Evolutionary conservation across 2,113 vertebrate genomes (phyloP), one percentile per base, ranked within the genome.

Genomic region (Microtus montanus): DNA sequence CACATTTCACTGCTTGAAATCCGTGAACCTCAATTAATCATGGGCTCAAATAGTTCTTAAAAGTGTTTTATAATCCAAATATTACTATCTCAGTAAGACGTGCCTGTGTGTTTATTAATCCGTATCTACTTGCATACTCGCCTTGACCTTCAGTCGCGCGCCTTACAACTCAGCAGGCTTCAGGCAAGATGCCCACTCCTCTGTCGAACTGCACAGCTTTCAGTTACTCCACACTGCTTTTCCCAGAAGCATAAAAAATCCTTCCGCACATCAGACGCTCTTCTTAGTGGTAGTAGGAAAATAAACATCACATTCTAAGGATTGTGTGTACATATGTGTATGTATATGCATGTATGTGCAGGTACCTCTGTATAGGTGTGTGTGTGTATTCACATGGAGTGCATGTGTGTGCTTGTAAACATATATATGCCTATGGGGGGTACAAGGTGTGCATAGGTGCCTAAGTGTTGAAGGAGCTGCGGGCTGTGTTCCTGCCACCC

Each of bases 61-160:
- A 97, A 96, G 93, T 96, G 94, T 95, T 98, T 96, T 97, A 97
- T 97, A 97, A 97, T 97, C 90, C 96, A 97, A 97, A 96, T 96
- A 95, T 97, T 95, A 96, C 97, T 95, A 83, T 97, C 97, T 96
- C 96, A 90, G 91, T 94, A 96, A 97, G 96, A 95, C 94, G 92
- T 82, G 96, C 90, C 73, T 78, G 94, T 79, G 91, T 97, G 97
- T 96, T 96, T 97, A 96, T 96, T 96, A 97, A 96, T 96, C 96
- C 91, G 58, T 89, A 96, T 95, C 96, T 97, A 74, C 90, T 96
- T 78, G 66, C 77, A 74, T n/a, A 58, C 77, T 73, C 87, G 75
- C 91, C 95, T 89, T 79, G 96, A 95, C 97, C 97, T 97, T 96
- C 94, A 90, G 84, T 82, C 61, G 70, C 71, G 44, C n/a, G 84